Conservation (phyloP, 2,113 vertebrate genomes). For the Thinocorus orbignyianus region DNA sequence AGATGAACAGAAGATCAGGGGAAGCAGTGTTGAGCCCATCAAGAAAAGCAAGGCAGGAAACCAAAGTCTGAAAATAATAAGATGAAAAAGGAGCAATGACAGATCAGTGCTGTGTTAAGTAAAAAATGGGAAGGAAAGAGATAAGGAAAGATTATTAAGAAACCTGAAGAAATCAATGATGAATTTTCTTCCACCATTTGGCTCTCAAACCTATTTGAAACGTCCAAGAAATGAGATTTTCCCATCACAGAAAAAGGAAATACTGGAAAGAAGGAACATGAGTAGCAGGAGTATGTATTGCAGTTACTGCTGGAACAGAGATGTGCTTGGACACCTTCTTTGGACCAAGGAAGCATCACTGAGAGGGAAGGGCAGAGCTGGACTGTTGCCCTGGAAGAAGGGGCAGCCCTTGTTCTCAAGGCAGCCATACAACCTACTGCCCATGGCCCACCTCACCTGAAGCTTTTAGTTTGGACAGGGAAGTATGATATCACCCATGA, state of each 20-base stretch:
- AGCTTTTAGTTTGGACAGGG: background rate
- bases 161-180: slow-evolving; percentile 13
- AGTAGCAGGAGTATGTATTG: background rate
- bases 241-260: background rate
- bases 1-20: slow-evolving; percentile 57
- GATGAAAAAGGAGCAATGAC: slow-evolving; percentile 58
- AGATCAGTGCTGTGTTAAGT: slow-evolving; percentile 46
- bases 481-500: background rate
- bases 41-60: slow-evolving; percentile 52
- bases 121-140: slow-evolving; percentile 33
- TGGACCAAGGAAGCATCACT: background rate
- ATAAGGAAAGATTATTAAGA: slow-evolving; percentile 46
- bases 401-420: background rate
- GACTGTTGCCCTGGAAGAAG: background rate
- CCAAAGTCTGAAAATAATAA: slow-evolving; percentile 38
- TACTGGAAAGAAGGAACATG: background rate
- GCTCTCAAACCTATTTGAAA: background rate
- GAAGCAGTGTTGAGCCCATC: slow-evolving; percentile 50
- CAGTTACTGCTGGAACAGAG: background rate
- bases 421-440: fast-evolving
- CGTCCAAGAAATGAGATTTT: background rate
- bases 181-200: background rate
- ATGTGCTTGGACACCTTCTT: background rate
- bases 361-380: background rate
- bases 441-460: background rate